phyloP scores from a whole-genome alignment of 2,888 invertebrate genomes.

The Deilephila porcellus region DNA sequence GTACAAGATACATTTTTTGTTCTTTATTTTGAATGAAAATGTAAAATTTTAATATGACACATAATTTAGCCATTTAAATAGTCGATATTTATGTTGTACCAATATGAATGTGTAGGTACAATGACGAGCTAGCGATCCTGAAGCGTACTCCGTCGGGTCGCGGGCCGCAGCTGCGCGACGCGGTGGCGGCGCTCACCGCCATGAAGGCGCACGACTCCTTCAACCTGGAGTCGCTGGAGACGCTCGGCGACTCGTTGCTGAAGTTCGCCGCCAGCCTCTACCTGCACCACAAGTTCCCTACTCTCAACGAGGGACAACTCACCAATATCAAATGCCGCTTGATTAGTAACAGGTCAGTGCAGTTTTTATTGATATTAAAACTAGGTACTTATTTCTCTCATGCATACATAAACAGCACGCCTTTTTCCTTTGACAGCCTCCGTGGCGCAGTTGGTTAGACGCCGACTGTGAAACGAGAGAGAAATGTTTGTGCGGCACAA shows the following conservation, averaged over 20 bases:
- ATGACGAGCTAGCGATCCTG: constrained; percentile 62
- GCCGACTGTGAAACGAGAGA: too few species aligned
- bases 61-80: too few species aligned
- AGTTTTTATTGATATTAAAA: constrained; percentile 67
- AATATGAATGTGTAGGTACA: constrained; percentile 54
- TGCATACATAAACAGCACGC: too few species aligned
- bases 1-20: not conserved
- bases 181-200: constrained; percentile 88
- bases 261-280: constrained; percentile 91
- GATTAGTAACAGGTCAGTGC: constrained; percentile 91
- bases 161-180: constrained; percentile 79
- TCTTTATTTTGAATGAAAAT: not conserved
- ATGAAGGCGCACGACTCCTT: constrained; percentile 90
- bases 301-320: constrained; percentile 90
- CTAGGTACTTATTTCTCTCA: too few species aligned
- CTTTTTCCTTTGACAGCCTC: too few species aligned
- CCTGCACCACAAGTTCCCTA: constrained; percentile 88
- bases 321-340: constrained; percentile 89
- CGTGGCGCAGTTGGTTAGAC: too few species aligned
- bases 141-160: constrained; percentile 43
- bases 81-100: too few species aligned
- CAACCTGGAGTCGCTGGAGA: constrained; percentile 92
- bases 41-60: too few species aligned
- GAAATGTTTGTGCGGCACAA: too few species aligned
- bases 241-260: constrained; percentile 94